Conservation (phyloP, 1,140 invertebrate genomes). For the Drosophila aff. region DNA sequence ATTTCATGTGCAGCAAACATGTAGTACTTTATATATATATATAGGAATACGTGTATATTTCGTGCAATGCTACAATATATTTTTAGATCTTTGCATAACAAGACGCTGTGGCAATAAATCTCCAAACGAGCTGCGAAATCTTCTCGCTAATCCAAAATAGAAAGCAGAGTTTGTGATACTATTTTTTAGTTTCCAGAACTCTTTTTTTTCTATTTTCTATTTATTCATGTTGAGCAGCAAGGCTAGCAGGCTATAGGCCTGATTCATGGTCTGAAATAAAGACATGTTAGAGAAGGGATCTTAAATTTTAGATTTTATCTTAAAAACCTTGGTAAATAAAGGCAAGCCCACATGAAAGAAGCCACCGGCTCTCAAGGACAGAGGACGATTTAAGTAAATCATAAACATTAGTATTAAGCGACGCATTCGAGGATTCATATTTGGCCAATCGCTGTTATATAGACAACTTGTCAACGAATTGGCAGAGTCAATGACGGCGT, state of each 20-base stretch:
- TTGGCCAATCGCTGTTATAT: constrained; percentile 54
- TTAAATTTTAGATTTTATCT: not conserved
- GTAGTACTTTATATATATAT: constrained; percentile 18
- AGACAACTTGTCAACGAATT: constrained; percentile 35
- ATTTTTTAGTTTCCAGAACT: not conserved
- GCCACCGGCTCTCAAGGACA: constrained; percentile 48
- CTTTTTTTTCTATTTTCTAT: constrained; percentile 7
- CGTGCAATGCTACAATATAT: constrained; percentile 47
- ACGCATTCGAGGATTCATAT: constrained; percentile 50
- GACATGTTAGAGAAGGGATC: not conserved
- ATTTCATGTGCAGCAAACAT: constrained; percentile 43
- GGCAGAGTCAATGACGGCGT: constrained; percentile 57
- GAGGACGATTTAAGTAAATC: constrained; percentile 57
- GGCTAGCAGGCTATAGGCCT: constrained; percentile 69
- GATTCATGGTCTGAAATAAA: constrained; percentile 65
- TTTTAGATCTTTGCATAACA: constrained; percentile 59
- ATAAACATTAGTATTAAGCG: constrained; percentile 53
- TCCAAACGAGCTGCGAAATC: constrained; percentile 50
- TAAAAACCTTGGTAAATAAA: constrained; percentile 64
- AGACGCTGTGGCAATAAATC: constrained; percentile 48
- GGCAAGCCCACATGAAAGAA: constrained; percentile 66
- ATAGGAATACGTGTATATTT: constrained; percentile 27
- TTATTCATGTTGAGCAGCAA: constrained; percentile 65
- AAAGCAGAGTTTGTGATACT: constrained; percentile 1
- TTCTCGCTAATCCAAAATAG: constrained; percentile 42